Conservation (phyloP, 1,140 invertebrate genomes). For the Potamilus streckersoni region DNA sequence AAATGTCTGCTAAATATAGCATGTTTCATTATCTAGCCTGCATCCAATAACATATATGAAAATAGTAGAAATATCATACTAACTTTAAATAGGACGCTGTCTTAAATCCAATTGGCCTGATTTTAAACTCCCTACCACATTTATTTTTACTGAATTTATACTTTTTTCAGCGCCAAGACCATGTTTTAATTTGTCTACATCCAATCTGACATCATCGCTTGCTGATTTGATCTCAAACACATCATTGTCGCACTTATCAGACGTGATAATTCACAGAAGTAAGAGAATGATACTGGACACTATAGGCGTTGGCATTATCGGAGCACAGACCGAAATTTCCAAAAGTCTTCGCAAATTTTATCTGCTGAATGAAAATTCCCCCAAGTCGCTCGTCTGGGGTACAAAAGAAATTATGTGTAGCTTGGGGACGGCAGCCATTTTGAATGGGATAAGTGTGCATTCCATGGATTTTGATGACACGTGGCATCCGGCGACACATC, state of each 20-base stretch:
- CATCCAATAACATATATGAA: too few relatives aligned
- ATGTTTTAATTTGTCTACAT: too few relatives aligned
- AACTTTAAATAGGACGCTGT: too few relatives aligned
- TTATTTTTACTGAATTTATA: too few relatives aligned
- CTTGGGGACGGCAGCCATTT: constrained; percentile 43
- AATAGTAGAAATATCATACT: too few relatives aligned
- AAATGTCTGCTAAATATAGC: too few relatives aligned
- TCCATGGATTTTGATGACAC: constrained; percentile 61
- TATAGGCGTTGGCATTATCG: constrained; percentile 53
- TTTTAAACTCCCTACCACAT: too few relatives aligned
- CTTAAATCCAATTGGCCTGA: too few relatives aligned
- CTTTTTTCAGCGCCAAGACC: too few relatives aligned
- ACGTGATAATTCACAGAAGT: constrained; percentile 39
- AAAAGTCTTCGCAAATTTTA: constrained; percentile 30
- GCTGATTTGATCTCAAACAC: constrained; percentile 40
- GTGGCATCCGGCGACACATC: constrained; percentile 57
- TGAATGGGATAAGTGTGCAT: constrained; percentile 54
- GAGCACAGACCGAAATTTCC: constrained; percentile 44
- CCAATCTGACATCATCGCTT: constrained; percentile 26
- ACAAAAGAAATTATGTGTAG: constrained; percentile 30
- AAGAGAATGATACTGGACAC: constrained; percentile 55
- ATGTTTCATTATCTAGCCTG: too few relatives aligned
- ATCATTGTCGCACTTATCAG: constrained; percentile 36
- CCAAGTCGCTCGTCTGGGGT: constrained; percentile 43
- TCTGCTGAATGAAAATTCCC: not conserved